Evolutionary conservation across 2,113 vertebrate species (phyloP).

Genomic region (Periophthalmodon schlosseri): DNA sequence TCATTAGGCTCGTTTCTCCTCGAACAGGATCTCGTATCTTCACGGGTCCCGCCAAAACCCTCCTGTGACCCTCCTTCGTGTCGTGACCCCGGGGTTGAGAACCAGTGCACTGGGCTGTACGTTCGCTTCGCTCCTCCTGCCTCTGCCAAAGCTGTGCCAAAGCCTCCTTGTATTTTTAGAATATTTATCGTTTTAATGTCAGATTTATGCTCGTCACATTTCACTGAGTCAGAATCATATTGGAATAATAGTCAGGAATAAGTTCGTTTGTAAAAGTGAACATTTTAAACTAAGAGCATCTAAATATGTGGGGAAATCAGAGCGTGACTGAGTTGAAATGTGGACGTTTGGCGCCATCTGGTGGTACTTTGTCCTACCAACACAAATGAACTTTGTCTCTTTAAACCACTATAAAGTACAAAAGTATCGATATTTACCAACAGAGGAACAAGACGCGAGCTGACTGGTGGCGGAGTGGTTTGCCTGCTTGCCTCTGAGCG

Average conservation of each 20-base stretch:
- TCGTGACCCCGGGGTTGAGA: too few species aligned
- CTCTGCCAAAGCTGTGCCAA: conserved; percentile 53
- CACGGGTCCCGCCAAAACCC: too few species aligned
- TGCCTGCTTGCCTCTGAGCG: neutral
- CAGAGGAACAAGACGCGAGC: neutral
- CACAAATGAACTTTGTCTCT: too few species aligned
- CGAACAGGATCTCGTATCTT: too few species aligned
- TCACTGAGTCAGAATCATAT: neutral
- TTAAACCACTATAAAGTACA: neutral
- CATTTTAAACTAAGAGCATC: neutral
- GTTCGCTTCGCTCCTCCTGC: conserved; percentile 26
- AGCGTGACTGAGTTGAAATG: neutral
- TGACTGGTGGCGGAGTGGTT: neutral
- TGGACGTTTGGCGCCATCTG: neutral
- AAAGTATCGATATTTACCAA: neutral
- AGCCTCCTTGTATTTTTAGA: conserved; percentile 24
- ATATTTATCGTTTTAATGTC: conserved; percentile 15
- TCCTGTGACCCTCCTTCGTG: too few species aligned
- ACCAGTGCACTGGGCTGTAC: conserved; percentile 32
- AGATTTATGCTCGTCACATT: conserved; percentile 2
- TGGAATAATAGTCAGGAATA: neutral
- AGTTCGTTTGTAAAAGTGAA: neutral
- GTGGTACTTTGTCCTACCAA: too few species aligned
- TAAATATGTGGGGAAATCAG: neutral
- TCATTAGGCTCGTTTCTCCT: too few species aligned